A percentile compares a stretch with the other conserved stretches of the same genome.
These are phyloP conservation scores for Lampris megalopsis DNA, from an alignment of 2,113 vertebrate genomes.

Conservation along the genomic window DNA sequence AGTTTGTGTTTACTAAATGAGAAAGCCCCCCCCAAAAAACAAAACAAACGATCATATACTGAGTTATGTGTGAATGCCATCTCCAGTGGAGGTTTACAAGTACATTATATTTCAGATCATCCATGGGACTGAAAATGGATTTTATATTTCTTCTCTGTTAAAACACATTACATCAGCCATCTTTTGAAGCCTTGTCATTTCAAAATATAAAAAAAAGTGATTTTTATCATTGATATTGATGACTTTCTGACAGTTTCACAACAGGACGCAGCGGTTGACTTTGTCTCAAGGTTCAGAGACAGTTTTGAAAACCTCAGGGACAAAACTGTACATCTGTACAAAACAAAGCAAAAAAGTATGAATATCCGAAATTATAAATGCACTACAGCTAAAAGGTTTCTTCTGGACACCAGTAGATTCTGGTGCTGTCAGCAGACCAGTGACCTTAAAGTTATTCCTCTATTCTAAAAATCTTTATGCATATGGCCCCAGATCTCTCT, in stretches of 20 bases:
- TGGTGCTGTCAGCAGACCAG: background rate
- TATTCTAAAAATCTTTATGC: background rate
- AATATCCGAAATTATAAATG: background rate
- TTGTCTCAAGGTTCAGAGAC: background rate
- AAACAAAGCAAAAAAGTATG: background rate
- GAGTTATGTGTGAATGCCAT: too few species aligned
- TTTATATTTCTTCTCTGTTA: background rate
- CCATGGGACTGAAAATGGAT: constrained; percentile 2
- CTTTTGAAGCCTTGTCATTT: too few species aligned
- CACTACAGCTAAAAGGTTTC: background rate
- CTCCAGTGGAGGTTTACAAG: constrained; percentile 10
- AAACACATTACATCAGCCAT: too few species aligned
- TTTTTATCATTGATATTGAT: background rate
- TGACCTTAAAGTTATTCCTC: background rate
- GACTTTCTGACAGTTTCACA: background rate
- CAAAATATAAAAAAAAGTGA: too few species aligned
- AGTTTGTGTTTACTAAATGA: constrained; percentile 52
- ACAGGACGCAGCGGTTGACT: background rate
- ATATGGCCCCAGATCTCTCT: too few species aligned
- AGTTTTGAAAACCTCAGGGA: background rate
- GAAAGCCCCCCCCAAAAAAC: constrained; percentile 11
- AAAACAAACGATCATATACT: too few species aligned
- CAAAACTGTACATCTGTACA: background rate
- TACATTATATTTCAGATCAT: too few species aligned
- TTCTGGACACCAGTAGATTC: too few species aligned